Conservation (phyloP, 2,113 vertebrate genomes). For the Eurypyga helias region DNA sequence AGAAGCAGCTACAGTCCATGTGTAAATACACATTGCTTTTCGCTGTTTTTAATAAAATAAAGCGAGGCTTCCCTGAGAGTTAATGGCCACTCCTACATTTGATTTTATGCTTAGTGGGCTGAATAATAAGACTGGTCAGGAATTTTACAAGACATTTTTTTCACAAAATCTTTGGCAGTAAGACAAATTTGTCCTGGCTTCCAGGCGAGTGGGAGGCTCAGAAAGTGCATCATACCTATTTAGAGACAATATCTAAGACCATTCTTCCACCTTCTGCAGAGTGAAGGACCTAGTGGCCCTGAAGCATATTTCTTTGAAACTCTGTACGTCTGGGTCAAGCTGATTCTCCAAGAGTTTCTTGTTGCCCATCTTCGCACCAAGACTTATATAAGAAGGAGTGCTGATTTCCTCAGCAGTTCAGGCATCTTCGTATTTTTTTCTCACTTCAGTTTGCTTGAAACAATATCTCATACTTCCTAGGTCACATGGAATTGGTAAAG, state of each 20-base stretch:
- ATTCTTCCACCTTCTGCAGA: neutral
- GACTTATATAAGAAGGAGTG: neutral
- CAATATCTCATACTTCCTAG: neutral
- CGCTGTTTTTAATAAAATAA: neutral
- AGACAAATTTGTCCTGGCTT: neutral
- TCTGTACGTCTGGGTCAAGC: neutral
- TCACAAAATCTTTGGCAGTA: neutral
- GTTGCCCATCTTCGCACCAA: neutral
- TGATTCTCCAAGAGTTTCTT: neutral
- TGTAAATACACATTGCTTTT: neutral
- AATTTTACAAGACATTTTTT: conserved; percentile 1
- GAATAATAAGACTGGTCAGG: conserved; percentile 21
- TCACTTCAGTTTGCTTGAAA: neutral
- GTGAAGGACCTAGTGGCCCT: neutral
- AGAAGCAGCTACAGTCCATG: neutral
- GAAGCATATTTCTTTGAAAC: neutral
- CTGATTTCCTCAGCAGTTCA: neutral
- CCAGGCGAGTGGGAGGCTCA: neutral
- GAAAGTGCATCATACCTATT: neutral
- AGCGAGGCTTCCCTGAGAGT: neutral
- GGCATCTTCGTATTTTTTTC: neutral
- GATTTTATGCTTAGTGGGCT: conserved; percentile 47
- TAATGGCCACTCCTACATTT: conserved; percentile 10
- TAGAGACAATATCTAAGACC: neutral
- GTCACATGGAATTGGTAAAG: neutral